These are phyloP conservation scores for Notospermus geniculatus DNA, from an alignment of 1,140 invertebrate genomes.

Conservation along the genomic window DNA sequence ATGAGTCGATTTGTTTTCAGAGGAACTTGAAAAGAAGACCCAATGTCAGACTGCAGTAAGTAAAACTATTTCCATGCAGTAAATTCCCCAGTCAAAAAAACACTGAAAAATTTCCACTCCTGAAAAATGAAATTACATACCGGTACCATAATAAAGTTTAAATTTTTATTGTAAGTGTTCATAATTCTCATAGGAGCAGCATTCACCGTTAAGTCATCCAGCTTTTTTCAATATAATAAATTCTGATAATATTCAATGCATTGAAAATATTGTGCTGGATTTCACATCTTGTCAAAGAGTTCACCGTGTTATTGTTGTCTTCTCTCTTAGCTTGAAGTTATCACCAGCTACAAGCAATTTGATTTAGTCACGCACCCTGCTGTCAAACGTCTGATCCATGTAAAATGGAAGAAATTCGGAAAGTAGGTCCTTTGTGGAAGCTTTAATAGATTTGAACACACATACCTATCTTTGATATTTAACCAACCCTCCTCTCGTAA, in stretches of 20 bases:
- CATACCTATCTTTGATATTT: no score
- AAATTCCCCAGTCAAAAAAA: no score
- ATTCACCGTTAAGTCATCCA: no score
- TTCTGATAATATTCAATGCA: no score
- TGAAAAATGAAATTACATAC: no score
- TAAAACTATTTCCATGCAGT: no score
- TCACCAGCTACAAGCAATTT: slow-evolving; percentile 17
- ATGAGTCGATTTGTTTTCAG: slow-evolving; percentile 24
- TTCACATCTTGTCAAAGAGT: neutral
- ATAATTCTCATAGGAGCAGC: no score
- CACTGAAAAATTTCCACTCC: slow-evolving; percentile 2
- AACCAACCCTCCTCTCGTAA: no score
- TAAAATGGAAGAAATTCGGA: slow-evolving; percentile 17
- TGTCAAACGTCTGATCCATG: slow-evolving; percentile 13
- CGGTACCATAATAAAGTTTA: no score
- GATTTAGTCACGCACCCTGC: slow-evolving; percentile 18
- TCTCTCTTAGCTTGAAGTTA: slow-evolving; percentile 19
- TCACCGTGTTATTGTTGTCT: slow-evolving; percentile 4
- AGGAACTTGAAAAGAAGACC: slow-evolving; percentile 10
- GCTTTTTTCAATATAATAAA: no score
- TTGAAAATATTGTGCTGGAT: neutral
- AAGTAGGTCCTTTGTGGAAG: slow-evolving; percentile 5
- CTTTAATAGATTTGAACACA: no score
- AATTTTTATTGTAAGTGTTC: no score
- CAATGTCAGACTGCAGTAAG: slow-evolving; percentile 29